Percentiles rank a stretch among this genome's conserved stretches.
Evolutionary conservation across 2,113 vertebrate genomes (phyloP).

Genomic region (Clarias batrachus): DNA sequence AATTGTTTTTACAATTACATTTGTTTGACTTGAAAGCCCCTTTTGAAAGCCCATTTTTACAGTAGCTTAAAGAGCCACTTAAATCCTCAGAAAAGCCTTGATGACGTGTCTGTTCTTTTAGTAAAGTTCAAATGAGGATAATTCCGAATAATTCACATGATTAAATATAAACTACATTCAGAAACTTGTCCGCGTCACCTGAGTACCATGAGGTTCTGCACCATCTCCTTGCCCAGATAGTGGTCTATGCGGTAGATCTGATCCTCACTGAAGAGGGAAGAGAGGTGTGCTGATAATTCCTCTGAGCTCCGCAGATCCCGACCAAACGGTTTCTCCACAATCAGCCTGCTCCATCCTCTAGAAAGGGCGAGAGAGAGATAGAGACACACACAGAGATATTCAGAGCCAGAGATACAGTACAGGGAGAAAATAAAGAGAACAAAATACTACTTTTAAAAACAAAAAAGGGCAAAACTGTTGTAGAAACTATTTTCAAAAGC

Average conservation of each 20-base stretch:
- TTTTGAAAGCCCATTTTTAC: neutral
- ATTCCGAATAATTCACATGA: neutral
- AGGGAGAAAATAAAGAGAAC: neutral
- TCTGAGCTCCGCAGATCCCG: constrained; percentile 86
- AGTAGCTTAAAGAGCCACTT: neutral
- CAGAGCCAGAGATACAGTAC: neutral
- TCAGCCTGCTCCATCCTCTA: constrained; percentile 87
- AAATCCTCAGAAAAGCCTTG: neutral
- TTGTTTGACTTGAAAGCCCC: no score
- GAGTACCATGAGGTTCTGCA: constrained; percentile 92
- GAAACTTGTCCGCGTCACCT: constrained; percentile 66
- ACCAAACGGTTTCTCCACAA: constrained; percentile 92
- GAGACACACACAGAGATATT: neutral
- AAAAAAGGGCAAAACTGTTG: neutral
- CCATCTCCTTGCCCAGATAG: constrained; percentile 94
- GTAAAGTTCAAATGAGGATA: neutral
- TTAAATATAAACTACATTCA: neutral
- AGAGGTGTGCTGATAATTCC: constrained; percentile 81
- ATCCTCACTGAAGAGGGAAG: constrained; percentile 82
- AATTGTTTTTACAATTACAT: no score
- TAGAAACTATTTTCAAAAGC: no score
- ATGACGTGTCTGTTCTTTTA: neutral
- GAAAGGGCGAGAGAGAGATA: neutral
- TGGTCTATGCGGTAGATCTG: constrained; percentile 94
- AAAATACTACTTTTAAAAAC: neutral